Evolutionary conservation across 1,140 invertebrate genomes (phyloP).

Genomic region (Apis mellifera): DNA sequence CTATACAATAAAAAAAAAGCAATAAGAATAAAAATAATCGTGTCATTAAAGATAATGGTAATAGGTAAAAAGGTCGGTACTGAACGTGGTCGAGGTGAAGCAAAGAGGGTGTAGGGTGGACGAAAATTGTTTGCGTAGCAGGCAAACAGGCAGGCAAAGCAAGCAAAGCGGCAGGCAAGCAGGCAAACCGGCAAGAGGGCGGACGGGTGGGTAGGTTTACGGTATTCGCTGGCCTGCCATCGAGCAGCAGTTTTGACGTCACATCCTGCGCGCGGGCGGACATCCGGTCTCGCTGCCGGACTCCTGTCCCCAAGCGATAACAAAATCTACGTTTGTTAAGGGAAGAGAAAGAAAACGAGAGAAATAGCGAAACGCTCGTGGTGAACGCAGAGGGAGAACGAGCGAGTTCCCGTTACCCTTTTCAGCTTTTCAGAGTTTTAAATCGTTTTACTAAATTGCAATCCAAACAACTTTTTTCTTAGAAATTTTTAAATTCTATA

Average conservation of each 20-base stretch:
- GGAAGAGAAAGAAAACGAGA: constrained; percentile 36
- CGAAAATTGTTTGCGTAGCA: constrained; percentile 71
- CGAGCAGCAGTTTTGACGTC: constrained; percentile 74
- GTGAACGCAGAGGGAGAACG: not conserved
- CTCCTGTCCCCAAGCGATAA: constrained; percentile 75
- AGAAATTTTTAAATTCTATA: too few species aligned
- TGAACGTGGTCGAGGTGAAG: not conserved
- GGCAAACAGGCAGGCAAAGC: constrained; percentile 38
- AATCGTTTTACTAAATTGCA: not conserved
- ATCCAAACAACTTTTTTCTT: too few species aligned
- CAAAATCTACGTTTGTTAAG: constrained; percentile 73
- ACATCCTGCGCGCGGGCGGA: constrained; percentile 78
- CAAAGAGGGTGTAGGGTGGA: constrained; percentile 32
- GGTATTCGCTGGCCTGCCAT: constrained; percentile 56
- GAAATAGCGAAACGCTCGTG: not conserved
- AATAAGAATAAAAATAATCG: not conserved
- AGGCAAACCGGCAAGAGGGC: not conserved
- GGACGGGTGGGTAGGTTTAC: constrained; percentile 61
- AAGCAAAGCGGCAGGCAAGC: constrained; percentile 5
- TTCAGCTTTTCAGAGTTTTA: not conserved
- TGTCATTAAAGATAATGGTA: not conserved
- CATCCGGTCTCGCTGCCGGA: constrained; percentile 76
- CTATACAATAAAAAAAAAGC: not conserved
- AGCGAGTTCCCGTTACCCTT: not conserved
- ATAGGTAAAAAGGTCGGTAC: not conserved